Percentiles rank a stretch among this genome's conserved stretches.
phyloP scores from a whole-genome alignment of 1,140 invertebrate species.

The Lasioglossum albipes region DNA sequence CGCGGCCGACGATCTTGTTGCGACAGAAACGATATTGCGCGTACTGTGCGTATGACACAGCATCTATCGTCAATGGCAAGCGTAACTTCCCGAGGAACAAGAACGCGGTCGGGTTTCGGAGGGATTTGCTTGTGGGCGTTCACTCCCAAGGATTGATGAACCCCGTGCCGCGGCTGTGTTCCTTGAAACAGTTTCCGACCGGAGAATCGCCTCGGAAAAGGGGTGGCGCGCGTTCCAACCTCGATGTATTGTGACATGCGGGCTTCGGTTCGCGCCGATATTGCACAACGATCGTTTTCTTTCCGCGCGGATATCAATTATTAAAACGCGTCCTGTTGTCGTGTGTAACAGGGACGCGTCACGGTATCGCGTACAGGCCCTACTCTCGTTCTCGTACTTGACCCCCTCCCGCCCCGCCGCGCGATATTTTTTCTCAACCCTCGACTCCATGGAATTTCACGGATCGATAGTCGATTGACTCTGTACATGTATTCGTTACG shows the following conservation, averaged over 20 bases:
- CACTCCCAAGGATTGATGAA: slow-evolving; percentile 20
- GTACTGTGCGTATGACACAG: slow-evolving; percentile 11
- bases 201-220: background rate
- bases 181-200: background rate
- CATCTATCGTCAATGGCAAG: slow-evolving; percentile 22
- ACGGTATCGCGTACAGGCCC: too few species aligned
- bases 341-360: too few species aligned
- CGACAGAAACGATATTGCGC: slow-evolving; percentile 30
- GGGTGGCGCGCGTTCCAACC: background rate
- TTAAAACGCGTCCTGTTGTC: background rate
- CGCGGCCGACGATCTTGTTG: slow-evolving; percentile 31
- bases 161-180: background rate
- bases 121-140: slow-evolving; percentile 27
- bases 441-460: too few species aligned
- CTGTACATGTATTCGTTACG: too few species aligned
- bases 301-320: background rate
- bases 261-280: background rate
- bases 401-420: too few species aligned
- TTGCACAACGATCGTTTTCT: background rate
- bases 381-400: background rate
- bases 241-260: background rate
- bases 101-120: too few species aligned
- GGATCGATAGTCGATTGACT: too few species aligned
- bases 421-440: too few species aligned
- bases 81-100: slow-evolving; percentile 19